phyloP scores from a whole-genome alignment of 2,113 vertebrate species.

The Blennius ocellaris region DNA sequence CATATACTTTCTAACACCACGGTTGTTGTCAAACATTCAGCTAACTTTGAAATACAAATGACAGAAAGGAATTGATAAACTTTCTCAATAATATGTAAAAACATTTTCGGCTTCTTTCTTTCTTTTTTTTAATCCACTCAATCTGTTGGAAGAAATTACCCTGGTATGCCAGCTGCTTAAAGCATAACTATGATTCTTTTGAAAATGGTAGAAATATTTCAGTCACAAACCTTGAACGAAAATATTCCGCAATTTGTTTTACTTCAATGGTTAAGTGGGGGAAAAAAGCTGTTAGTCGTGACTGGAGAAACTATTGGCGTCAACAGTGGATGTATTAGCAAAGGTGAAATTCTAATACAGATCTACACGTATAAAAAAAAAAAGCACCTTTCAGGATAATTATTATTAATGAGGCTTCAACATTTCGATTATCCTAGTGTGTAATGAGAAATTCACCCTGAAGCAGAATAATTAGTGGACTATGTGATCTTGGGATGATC shows the following conservation, averaged over 20 bases:
- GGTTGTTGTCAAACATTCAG: neutral
- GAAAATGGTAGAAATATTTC: neutral
- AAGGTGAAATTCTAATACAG: neutral
- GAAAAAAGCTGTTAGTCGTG: no score
- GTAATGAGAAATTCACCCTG: constrained; percentile 27
- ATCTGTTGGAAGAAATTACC: neutral
- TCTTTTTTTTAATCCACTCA: neutral
- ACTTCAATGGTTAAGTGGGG: neutral
- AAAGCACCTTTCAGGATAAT: neutral
- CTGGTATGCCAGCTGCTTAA: neutral
- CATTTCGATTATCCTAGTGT: constrained; percentile 12
- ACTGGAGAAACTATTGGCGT: neutral
- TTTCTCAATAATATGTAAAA: neutral
- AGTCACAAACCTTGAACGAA: neutral
- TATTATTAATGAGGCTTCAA: neutral
- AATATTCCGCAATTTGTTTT: neutral
- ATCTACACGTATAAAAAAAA: neutral
- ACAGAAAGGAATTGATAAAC: neutral
- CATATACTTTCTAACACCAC: neutral
- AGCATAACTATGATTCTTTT: neutral
- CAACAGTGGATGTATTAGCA: neutral
- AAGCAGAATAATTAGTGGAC: constrained; percentile 16
- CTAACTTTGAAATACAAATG: neutral
- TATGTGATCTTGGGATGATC: constrained; percentile 30
- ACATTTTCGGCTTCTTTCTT: neutral